A percentile compares a stretch with the other conserved stretches of the same genome.
phyloP scores from a whole-genome alignment of 2,797 vertebrate species.

The Psittacula echo region DNA sequence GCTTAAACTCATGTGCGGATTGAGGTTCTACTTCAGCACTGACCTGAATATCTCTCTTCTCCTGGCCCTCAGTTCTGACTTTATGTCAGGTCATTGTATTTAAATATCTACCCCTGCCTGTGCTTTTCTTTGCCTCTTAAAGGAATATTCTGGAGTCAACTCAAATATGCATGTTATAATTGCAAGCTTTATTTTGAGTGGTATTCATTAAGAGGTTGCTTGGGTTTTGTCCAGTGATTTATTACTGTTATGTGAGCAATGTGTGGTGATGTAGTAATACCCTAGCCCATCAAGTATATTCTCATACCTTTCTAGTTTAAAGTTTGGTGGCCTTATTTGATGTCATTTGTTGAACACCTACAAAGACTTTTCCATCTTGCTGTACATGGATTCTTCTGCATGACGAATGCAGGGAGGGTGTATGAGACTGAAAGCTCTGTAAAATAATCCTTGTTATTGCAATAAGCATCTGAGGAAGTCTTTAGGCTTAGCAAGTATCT shows the following conservation, averaged over 20 bases:
- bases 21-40: not conserved
- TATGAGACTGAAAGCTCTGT: not conserved
- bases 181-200: not conserved
- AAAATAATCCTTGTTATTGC: not conserved
- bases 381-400: not conserved
- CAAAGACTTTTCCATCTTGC: not conserved
- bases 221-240: not conserved
- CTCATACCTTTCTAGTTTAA: not conserved
- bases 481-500: not conserved
- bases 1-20: not conserved
- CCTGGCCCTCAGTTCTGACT: not conserved
- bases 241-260: rapidly evolving
- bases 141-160: not conserved
- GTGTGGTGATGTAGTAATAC: not conserved
- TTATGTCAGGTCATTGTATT: not conserved
- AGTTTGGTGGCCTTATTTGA: not conserved
- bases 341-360: not conserved
- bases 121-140: not conserved
- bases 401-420: not conserved
- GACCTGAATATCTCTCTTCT: not conserved
- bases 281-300: not conserved
- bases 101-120: not conserved
- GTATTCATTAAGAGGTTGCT: not conserved
- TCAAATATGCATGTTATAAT: not conserved
- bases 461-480: not conserved